Evolutionary conservation across 2,113 vertebrate species (phyloP).

Genomic region (Antechinus stuartii): DNA sequence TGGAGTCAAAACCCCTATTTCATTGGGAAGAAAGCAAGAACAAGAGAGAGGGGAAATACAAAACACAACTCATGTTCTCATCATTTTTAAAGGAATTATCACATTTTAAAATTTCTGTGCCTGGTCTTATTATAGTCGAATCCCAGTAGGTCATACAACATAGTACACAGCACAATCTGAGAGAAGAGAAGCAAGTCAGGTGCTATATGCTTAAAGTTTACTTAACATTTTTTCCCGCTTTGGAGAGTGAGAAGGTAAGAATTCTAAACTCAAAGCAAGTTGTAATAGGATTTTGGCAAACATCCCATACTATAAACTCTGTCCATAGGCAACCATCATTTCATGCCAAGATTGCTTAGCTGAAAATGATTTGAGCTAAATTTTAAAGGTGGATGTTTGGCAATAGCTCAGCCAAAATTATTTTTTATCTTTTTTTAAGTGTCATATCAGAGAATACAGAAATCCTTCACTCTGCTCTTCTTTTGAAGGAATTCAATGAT

Average conservation of each 20-base stretch:
- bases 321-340: conserved; percentile 62
- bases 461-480: conserved; percentile 53
- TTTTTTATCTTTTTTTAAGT: conserved; percentile 53
- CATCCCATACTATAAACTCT: conserved; percentile 65
- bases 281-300: conserved; percentile 77
- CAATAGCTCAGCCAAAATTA: conserved; percentile 40
- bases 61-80: conserved; percentile 3
- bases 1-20: conserved; percentile 16
- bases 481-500: conserved; percentile 63
- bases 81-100: conserved; percentile 56
- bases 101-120: conserved; percentile 43
- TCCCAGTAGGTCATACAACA: conserved; percentile 54
- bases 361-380: conserved; percentile 68
- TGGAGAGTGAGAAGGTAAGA: conserved; percentile 79
- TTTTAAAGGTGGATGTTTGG: conserved; percentile 71
- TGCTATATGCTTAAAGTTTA: conserved; percentile 62
- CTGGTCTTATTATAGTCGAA: conserved; percentile 66
- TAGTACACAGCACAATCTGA: conserved; percentile 41
- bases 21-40: conserved; percentile 48
- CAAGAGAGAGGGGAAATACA: neutral
- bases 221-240: conserved; percentile 76
- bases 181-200: conserved; percentile 66
- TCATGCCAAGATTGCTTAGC: conserved; percentile 77
- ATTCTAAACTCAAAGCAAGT: conserved; percentile 72
- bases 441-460: conserved; percentile 40